Evolutionary conservation across 1,140 invertebrate genomes (phyloP).

Genomic region (Olivierus martensii): DNA sequence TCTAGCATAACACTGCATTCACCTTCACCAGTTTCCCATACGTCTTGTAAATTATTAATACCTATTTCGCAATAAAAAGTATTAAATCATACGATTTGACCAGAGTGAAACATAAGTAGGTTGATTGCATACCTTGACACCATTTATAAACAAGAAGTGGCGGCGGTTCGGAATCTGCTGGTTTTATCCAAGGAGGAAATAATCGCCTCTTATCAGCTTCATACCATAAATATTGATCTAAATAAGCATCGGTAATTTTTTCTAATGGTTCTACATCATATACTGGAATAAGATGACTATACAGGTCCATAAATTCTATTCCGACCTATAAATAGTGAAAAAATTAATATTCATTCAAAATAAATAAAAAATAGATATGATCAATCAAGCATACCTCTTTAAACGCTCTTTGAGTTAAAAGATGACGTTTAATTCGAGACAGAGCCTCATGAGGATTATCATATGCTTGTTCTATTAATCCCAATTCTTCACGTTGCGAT

Average conservation of each 20-base stretch:
- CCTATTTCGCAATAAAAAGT: too few relatives aligned
- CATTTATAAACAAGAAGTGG: conserved; percentile 97
- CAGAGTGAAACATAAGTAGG: too few relatives aligned
- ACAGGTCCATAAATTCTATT: conserved; percentile 99
- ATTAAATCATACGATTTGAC: too few relatives aligned
- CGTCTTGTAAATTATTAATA: conserved; percentile 93
- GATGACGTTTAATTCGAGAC: conserved; percentile 97
- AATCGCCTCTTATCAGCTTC: conserved; percentile 94
- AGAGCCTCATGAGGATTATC: conserved; percentile 99
- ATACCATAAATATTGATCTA: conserved; percentile 99
- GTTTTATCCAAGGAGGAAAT: conserved; percentile 98
- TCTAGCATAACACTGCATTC: conserved; percentile 98
- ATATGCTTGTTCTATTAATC: conserved; percentile 98
- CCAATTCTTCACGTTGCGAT: conserved; percentile 95
- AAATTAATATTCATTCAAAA: conserved; percentile 5
- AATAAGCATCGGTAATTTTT: conserved; percentile 99
- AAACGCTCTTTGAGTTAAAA: conserved; percentile 94
- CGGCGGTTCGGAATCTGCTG: conserved; percentile 94
- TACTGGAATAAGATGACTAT: conserved; percentile 95
- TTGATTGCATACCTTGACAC: conserved; percentile 76
- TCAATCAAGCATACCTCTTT: too few relatives aligned
- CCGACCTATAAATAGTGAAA: conserved; percentile 49
- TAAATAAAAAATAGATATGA: too few relatives aligned
- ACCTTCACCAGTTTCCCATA: conserved; percentile 96
- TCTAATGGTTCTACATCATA: conserved; percentile 98